Base-by-base conservation (phyloP, 2,797 vertebrate genomes). In the Chlorospingus flavigularis region DNA sequence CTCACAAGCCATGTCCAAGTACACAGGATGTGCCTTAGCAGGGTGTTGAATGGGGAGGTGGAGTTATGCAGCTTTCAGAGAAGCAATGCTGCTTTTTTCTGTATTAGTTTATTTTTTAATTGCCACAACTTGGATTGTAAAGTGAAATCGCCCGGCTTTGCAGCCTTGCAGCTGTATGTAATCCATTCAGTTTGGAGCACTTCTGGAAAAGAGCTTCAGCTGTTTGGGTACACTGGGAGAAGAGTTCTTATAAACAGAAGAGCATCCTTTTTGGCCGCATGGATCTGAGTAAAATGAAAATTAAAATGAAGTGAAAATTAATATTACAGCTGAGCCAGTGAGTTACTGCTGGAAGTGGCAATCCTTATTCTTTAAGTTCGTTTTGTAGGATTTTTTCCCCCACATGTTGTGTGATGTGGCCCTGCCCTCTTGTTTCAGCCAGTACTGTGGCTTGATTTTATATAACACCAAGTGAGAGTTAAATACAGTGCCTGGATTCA, bases 1-100 rank as follows among this genome's bases (percentile, higher is more conserved):
- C 25, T 83, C 25, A 13, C 0, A 6, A 25, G 24, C 51, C 5
- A 2, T 13, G 13, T 47, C 39, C 50, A 13, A 24, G 25, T 43
- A 26, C 9, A 33, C 15, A 45, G 23, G 33, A 65, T 20, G 11
- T 75, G n/a, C 39, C 37, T 75, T 71, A 53, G 25, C 3, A 0
- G 51, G 48, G 48, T 67, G 28, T 17, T 71, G 58, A 68, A 53
- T 42, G 45, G 20, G 31, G 20, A 78, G 20, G 26, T 75, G 77
- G 47, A 58, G 35, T 58, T 70, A 11, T 11, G 11, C 58, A 82
- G 55, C 65, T 88, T 80, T 70, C 76, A 53, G 45, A 63, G 77
- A 71, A 67, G 35, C 31, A 83, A 17, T n/a, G 39, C 17, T 26
- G 4, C 5, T 85, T 68, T 42, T 30, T 58, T n/a, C 21, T 66